Evolutionary conservation across 1,140 invertebrate species (phyloP).

Genomic region (Plutomurus gul): DNA sequence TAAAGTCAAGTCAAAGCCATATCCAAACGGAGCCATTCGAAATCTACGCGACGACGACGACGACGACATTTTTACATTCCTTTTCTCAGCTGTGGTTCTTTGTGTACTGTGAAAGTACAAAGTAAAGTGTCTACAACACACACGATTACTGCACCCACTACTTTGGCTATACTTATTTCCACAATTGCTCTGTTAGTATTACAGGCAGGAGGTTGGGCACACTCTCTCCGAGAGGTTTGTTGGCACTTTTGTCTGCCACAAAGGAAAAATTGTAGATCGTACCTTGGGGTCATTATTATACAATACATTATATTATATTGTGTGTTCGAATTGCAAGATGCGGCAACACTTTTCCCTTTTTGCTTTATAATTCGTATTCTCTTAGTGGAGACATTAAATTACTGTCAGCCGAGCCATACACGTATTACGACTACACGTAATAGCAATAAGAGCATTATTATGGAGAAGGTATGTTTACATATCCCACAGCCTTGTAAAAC

Average conservation of each 20-base stretch:
- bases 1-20: conserved; percentile 35
- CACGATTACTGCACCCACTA: neutral
- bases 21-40: neutral
- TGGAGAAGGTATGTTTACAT: no score
- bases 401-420: no score
- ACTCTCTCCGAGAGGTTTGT: neutral
- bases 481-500: no score
- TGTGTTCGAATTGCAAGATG: no score
- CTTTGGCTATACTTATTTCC: neutral
- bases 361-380: neutral
- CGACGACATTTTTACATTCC: no score
- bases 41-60: neutral
- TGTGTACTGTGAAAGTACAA: no score
- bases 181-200: neutral
- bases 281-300: neutral
- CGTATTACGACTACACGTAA: no score
- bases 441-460: no score
- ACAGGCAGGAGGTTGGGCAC: neutral
- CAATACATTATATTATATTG: neutral
- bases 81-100: no score
- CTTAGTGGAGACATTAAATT: neutral
- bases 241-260: neutral
- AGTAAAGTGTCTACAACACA: no score
- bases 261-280: neutral
- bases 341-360: neutral